These are phyloP conservation scores for Phalloptychus januarius DNA, from an alignment of 2,797 vertebrate genomes.

Conservation along the genomic window DNA sequence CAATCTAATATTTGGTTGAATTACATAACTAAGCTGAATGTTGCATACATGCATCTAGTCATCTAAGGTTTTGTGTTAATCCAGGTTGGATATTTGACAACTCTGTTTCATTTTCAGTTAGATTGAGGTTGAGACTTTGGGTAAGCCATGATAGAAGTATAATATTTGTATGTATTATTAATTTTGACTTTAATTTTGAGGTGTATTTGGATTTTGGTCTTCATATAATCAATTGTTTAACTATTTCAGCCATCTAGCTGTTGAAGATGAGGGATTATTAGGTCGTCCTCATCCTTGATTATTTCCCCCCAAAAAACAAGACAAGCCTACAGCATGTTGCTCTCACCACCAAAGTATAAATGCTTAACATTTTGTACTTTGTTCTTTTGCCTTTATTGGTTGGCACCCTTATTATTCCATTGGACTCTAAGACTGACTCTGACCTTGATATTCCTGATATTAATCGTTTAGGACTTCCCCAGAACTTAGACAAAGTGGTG, in stretches of 20 bases:
- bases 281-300: not conserved
- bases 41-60: not conserved
- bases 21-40: not conserved
- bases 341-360: not conserved
- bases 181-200: not conserved
- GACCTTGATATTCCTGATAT: not conserved
- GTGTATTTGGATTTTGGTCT: not conserved
- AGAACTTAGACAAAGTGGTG: not conserved
- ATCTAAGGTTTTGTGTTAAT: not conserved
- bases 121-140: not conserved
- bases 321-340: not conserved
- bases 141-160: not conserved
- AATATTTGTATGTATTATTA: not conserved
- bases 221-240: not conserved
- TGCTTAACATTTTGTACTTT: not conserved
- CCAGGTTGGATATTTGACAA: not conserved
- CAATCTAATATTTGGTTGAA: not conserved
- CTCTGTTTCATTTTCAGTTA: not conserved
- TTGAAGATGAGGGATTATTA: not conserved
- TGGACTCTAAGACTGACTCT: not conserved
- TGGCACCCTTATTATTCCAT: not conserved
- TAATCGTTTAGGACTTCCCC: not conserved
- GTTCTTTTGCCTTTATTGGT: not conserved
- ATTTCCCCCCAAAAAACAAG: not conserved
- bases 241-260: not conserved